Evolutionary conservation across 2,113 vertebrate species (phyloP), one percentile per base, ranked within the genome.

Genomic region (Muntiacus muntjak): DNA sequence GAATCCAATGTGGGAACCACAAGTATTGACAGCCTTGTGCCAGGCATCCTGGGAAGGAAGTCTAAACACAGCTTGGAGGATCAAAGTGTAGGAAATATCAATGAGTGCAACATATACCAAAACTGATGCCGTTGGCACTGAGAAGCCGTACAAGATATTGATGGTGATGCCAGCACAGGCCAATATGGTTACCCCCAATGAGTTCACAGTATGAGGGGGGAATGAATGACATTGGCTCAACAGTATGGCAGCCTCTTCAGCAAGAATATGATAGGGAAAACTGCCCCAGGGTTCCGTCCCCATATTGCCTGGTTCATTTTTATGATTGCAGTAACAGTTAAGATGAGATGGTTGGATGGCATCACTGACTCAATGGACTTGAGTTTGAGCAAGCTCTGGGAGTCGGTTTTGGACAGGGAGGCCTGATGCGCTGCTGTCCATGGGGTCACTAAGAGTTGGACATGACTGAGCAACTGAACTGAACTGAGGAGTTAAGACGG

Each of bases 181-280:
- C 81, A 97, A 33, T 43, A 2, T 2, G 40, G 91, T 83, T 8
- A 88, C 55, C 1, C 1, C 96, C 97, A 79, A 93, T 94, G 45
- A 97, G 95, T 81, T 98, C 87, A 67, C 90, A 97, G 16, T 96
- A 97, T 55, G 92, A 94, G n/a, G 88, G 11, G 78, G 93, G 40
- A 47, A 50, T 50, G 47, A 14, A 97, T 97, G 47, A 88, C 7
- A 0, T 64, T 89, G 15, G 90, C 83, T 84, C 30, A 7, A 52
- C 94, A 97, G 95, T 94, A 97, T 1, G 36, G 57, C 33, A 97
- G 84, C 1, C 45, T 84, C 0, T 54, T 95, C 54, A 98, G 64
- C 50, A 98, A 64, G n/a, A 96, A 90, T 92, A 94, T 62, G 9
- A 97, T 36, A 0, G 64, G 94, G 12, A 94, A 78, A 81, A 97